Evolutionary conservation across 2,888 invertebrate genomes (phyloP), one percentile per base, ranked within the genome.

Genomic region (Mamestra brassicae): DNA sequence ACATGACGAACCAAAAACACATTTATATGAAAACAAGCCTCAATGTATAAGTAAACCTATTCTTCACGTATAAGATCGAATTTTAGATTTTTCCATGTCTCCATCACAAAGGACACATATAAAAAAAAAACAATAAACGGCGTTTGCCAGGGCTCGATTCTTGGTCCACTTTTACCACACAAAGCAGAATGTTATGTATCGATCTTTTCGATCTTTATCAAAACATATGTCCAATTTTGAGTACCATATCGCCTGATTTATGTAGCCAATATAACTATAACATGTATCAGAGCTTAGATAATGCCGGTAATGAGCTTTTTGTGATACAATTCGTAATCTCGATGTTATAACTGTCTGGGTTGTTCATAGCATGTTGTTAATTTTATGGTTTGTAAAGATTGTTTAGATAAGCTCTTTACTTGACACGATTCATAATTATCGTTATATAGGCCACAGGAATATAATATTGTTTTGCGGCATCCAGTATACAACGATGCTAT

Each of bases 221-320:
- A 45, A 36, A 71, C 55, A 52, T 15, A 57, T 61, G 55, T 60
- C 36, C 58, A 45, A 42, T 34, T 26, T 82, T 70, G 34, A 81
- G 61, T 78, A 60, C 64, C 55, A 64, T 68, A 63, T 61, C 47
- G 38, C 45, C 54, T 70, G 64, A 75, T 72, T 54, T 81, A 72
- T 63, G 45, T 62, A 34, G 26, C 54, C 26, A 69, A 62, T 66
- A 70, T 64, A 67, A 70, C 50, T 78, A 68, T 76, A 77, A 70
- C 57, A 71, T 5, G 13, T 70, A 61, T 72, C 62, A 50, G 52
- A 61, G 71, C 50, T 36, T 66, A 61, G 71, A 76, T 78, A 74
- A 68, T 57, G 63, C n/a, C 34, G 17, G 54, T 83, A 84, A 81
- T 81, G 69, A 64, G 63, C 70, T 80, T 87, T 84, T 78, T 78